Base-by-base conservation (phyloP, 1,140 invertebrate genomes). In the Temnothorax longispinosus region DNA sequence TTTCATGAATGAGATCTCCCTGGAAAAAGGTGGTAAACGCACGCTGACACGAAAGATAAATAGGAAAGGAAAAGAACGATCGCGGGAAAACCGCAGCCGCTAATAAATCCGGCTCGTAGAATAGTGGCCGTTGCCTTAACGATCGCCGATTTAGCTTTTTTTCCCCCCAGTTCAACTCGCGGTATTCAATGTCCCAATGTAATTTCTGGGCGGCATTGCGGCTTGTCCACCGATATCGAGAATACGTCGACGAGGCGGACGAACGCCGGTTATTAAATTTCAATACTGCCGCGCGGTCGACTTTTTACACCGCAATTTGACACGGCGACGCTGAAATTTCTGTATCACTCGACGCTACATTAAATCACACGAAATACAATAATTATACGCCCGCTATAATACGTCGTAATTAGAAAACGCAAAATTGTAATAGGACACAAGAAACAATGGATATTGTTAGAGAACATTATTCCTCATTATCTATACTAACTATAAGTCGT, bases 1-100 rank as follows among this genome's bases (percentile, higher is more conserved):
- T 88, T 90, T 89, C 76, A 38, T 81, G 69, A 87, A 89, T 87
- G 86, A 81, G 64, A 87, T 87, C 54, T 60, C 58, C n/a, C 52
- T 21, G 47, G n/a, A 41, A 67, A 74, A 74, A 54, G 80, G 13
- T 13, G 67, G 77, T 35, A 32, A 8, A 10, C 32, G 64, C 65
- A 13, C 69, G 67, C 13, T 32, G 60, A 74, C 47, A 27, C 44
- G 69, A 75, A 84, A 84, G 80, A 84, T 62, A 75, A 84, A 84
- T 84, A 75, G 41, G 32, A 32, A 62, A 35, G 21, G 80, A 74
- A 71, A 75, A 74, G 6, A 81, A 69, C 47, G 35, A 56, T 69
- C 15, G 77, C 27, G 62, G 21, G 50, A 47, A 54, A 84, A 84
- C 54, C 27, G 41, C 54, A 44, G 54, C 27, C 41, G 56, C 54